These are phyloP conservation scores for Mellivora capensis DNA, from an alignment of 2,113 vertebrate species.

Conservation along the genomic window DNA sequence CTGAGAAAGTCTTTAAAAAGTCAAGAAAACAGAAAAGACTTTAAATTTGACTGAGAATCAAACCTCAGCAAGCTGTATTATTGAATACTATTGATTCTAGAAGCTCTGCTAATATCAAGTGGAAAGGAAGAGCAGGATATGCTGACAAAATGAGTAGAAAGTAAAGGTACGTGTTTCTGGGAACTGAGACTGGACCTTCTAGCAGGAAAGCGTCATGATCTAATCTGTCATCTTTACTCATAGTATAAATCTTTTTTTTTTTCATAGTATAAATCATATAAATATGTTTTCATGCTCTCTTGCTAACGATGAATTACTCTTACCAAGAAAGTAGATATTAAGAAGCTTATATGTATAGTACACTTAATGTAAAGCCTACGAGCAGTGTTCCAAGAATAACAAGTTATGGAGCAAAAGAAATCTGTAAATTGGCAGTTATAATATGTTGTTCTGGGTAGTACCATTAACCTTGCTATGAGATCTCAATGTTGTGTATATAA, in stretches of 20 bases:
- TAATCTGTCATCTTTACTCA: not conserved
- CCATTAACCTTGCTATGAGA: not conserved
- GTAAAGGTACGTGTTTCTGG: not conserved
- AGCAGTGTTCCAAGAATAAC: not conserved
- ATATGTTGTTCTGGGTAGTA: not conserved
- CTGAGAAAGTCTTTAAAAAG: not conserved
- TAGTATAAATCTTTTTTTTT: not conserved
- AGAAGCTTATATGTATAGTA: not conserved
- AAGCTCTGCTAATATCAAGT: not conserved
- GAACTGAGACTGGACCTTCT: not conserved
- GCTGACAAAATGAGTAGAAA: not conserved
- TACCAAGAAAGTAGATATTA: not conserved
- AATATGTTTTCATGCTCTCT: not conserved
- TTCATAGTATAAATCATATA: not conserved
- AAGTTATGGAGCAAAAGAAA: not conserved
- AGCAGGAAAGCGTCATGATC: not conserved
- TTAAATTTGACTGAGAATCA: not conserved
- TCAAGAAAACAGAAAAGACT: not conserved
- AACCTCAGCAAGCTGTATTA: not conserved
- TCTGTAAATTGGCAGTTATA: not conserved
- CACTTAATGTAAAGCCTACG: not conserved
- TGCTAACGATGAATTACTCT: not conserved
- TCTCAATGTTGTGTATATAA: not conserved
- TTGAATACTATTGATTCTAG: not conserved
- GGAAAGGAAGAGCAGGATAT: not conserved